Base-by-base conservation (phyloP, 2,888 invertebrate genomes). In the Melikaiella ostensackeni region DNA sequence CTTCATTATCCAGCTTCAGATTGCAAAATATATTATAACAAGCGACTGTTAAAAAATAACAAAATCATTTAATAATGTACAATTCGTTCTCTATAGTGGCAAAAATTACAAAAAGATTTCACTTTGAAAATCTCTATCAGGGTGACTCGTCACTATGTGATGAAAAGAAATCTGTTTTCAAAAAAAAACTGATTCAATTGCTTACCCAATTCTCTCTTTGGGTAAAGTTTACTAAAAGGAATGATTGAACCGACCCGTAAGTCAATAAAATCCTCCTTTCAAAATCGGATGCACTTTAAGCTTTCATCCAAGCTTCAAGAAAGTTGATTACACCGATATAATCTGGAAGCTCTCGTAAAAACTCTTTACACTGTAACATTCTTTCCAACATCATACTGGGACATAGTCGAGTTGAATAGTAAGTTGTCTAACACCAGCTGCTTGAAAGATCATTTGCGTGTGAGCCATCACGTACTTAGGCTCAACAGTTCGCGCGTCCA, bases 401-500 rank as follows among this genome's bases (percentile, higher is more conserved):
- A 97, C 96, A 92, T 97, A 97, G 92, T 99, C 99, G 84, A 99
- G 93, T 92, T 99, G 99, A 79, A 99, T 96, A 86, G 97, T 97
- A 46, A 99, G 92, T 90, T 98, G 97, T 90, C 96, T 95, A 4
- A 99, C 97, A 57, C 98, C 98, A 64, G 96, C 96, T 80, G 97
- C 96, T 81, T 97, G 95, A 92, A 99, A 99, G 89, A 99, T 98
- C 94, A 97, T 96, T 85, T 98, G 97, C 33, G 98, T 96, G 89
- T 98, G 98, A 81, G 97, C 97, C 33, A 97, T 95, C 66, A 99
- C 96, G 91, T 98, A 98, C 89, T 97, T 95, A 1, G 97, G 95
- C 92, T 99, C 99, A 13, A 98, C 97, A 86, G 96, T 96, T 88
- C 95, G 95, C 0, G 98, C 96, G 46, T 70, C 70, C n/a, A 99